Evolutionary conservation across 2,888 invertebrate genomes (phyloP).

Genomic region (Netelia melanura): DNA sequence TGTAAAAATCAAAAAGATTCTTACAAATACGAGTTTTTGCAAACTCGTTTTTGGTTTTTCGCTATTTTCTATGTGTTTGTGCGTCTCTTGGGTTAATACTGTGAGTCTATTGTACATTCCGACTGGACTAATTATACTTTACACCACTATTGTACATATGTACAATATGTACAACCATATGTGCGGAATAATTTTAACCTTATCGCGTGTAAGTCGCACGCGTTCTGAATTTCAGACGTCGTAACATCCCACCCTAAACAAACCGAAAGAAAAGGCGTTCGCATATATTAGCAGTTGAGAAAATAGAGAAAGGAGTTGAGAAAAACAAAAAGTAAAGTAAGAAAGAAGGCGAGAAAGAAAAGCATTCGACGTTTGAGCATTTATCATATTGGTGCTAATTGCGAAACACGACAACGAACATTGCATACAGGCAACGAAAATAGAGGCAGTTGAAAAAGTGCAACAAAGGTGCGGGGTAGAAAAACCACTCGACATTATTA

Average conservation of each 20-base stretch:
- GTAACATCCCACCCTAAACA: slow-evolving; percentile 35
- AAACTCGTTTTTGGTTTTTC: no score
- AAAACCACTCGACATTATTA: slow-evolving; percentile 14
- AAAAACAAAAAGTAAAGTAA: no score
- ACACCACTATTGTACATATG: no score
- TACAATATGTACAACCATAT: not conserved
- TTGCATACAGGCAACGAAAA: not conserved
- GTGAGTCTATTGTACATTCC: no score
- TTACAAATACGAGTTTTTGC: no score
- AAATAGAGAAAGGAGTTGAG: not conserved
- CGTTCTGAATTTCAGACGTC: slow-evolving; percentile 37
- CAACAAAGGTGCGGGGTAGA: not conserved
- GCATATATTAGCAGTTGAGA: slow-evolving; percentile 13
- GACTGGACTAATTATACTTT: no score
- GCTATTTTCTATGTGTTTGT: no score
- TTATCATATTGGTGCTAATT: slow-evolving; percentile 21
- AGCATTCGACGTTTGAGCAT: slow-evolving; percentile 15
- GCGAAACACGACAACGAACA: not conserved
- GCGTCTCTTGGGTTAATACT: no score
- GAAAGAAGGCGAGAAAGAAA: not conserved
- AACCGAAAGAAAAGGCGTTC: slow-evolving; percentile 25
- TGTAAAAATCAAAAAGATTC: no score
- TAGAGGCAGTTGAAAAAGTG: not conserved
- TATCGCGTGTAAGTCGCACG: slow-evolving; percentile 56
- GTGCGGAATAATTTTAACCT: slow-evolving; percentile 33